These are phyloP conservation scores for Pseudolaguvia tuberculata DNA, from an alignment of 2,113 vertebrate species.

Conservation along the genomic window DNA sequence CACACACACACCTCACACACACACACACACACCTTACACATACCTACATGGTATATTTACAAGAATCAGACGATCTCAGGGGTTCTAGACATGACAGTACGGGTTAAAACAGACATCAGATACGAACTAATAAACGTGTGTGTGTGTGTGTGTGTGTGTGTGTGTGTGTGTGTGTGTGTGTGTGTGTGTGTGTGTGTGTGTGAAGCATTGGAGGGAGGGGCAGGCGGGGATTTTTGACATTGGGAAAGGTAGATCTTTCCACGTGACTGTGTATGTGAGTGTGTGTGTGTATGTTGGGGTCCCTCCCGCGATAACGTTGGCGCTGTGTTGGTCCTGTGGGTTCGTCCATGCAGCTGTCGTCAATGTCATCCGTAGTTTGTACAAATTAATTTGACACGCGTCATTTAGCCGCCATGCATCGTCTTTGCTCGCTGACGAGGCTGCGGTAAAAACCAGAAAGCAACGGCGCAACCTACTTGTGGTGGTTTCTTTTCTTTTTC, in stretches of 20 bases:
- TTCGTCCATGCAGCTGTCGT: constrained; percentile 36
- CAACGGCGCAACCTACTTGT: neutral
- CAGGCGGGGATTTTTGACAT: neutral
- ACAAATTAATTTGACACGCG: constrained; percentile 38
- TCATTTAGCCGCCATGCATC: constrained; percentile 27
- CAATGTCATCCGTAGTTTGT: constrained; percentile 42
- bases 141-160: too few relatives aligned
- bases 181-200: too few relatives aligned
- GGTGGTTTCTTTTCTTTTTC: neutral
- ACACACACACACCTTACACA: too few relatives aligned
- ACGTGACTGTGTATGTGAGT: neutral
- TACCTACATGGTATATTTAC: neutral
- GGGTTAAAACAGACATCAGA: neutral
- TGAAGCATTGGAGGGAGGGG: too few relatives aligned
- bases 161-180: too few relatives aligned
- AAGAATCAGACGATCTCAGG: neutral
- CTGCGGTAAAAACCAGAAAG: neutral
- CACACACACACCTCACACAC: neutral
- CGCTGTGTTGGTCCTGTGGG: constrained; percentile 46
- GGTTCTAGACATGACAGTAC: neutral
- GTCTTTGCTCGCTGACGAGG: neutral
- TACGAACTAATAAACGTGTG: neutral
- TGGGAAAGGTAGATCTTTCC: neutral
- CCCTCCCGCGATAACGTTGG: neutral
- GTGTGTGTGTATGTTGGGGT: neutral